These are phyloP conservation scores for Megalops cyprinoides DNA, from an alignment of 2,797 vertebrate species.

Conservation along the genomic window DNA sequence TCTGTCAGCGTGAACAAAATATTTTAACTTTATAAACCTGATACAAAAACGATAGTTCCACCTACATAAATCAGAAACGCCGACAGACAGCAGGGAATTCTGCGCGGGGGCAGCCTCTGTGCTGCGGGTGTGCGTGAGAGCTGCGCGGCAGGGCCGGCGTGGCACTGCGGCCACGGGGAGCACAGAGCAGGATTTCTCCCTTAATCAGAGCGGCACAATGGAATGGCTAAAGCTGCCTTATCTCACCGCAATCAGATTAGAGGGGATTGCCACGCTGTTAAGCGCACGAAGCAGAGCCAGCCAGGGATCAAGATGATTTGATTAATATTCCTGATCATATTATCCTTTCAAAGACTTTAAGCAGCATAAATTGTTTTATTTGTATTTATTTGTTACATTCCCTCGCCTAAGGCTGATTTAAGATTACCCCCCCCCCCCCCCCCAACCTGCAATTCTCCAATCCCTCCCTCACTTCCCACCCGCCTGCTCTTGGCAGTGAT, in stretches of 20 bases:
- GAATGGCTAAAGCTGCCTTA: constrained; percentile 74
- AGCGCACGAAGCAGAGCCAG: constrained; percentile 68
- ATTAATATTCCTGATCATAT: constrained; percentile 80
- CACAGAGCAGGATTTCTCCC: constrained; percentile 57
- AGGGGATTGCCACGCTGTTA: constrained; percentile 73
- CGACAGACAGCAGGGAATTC: too few species aligned
- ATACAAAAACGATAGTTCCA: too few species aligned
- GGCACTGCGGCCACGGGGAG: constrained; percentile 48
- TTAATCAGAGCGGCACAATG: constrained; percentile 73
- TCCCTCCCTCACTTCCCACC: too few species aligned
- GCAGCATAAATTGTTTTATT: constrained; percentile 78
- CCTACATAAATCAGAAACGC: too few species aligned
- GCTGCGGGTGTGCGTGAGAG: constrained; percentile 9
- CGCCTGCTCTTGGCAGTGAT: constrained; percentile 38
- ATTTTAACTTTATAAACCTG: too few species aligned
- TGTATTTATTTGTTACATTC: constrained; percentile 65
- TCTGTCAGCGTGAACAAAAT: too few species aligned
- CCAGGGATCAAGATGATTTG: constrained; percentile 78
- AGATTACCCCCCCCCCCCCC: constrained; percentile 60
- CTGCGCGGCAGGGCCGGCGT: constrained; percentile 56
- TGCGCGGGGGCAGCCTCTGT: too few species aligned
- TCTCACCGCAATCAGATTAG: constrained; percentile 82
- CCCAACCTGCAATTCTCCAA: constrained; percentile 57
- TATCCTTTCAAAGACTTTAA: constrained; percentile 71
- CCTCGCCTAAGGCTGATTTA: constrained; percentile 52